Evolutionary conservation across 2,888 invertebrate species (phyloP).

Genomic region (Thysanoteuthis rhombus): DNA sequence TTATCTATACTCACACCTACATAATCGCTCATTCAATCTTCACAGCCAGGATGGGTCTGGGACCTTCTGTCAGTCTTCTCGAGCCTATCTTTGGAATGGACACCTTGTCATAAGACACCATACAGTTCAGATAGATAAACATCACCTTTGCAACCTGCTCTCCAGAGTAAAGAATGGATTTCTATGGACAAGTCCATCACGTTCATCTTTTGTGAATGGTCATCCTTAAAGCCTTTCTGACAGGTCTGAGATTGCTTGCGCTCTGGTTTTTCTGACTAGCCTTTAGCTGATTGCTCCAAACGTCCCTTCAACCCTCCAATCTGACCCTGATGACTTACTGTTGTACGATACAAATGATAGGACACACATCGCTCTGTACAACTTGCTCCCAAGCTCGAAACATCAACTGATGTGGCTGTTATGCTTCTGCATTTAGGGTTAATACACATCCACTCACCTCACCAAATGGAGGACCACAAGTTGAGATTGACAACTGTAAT

Average conservation of each 20-base stretch:
- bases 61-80: not conserved
- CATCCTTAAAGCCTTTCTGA: not conserved
- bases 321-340: not conserved
- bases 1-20: not conserved
- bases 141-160: not conserved
- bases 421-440: not conserved
- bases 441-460: not conserved
- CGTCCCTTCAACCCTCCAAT: not conserved
- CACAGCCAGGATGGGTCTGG: not conserved
- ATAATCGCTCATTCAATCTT: not conserved
- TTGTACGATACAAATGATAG: not conserved
- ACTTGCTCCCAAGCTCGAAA: not conserved
- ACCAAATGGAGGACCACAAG: not conserved
- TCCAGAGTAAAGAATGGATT: not conserved
- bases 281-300: not conserved
- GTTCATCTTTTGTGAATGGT: not conserved
- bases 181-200: slow-evolving; percentile 12
- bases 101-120: slow-evolving; percentile 12
- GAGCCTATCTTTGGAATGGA: not conserved
- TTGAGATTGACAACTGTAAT: not conserved
- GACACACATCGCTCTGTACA: not conserved
- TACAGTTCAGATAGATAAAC: slow-evolving; percentile 12
- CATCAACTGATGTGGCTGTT: not conserved
- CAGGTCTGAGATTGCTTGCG: not conserved
- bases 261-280: not conserved